Conservation (phyloP, 1,140 invertebrate species). For the Drosophila tsacasi region DNA sequence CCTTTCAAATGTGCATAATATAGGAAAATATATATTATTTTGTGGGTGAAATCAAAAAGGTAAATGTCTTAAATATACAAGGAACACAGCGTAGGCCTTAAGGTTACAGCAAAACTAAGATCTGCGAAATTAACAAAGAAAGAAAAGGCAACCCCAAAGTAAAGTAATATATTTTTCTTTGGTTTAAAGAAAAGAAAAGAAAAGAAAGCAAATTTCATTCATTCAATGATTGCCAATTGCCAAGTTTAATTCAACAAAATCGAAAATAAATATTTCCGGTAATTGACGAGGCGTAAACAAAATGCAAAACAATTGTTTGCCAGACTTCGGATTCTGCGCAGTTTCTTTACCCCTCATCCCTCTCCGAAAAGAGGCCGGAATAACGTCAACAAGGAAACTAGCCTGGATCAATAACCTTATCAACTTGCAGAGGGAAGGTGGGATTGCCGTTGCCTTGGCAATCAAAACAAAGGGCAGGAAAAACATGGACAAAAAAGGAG, state of each 20-base stretch:
- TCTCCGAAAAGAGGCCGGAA: constrained; percentile 12
- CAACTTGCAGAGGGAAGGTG: constrained; percentile 6
- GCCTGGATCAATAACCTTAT: constrained; percentile 73
- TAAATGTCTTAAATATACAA: constrained; percentile 20
- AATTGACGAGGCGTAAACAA: constrained; percentile 40
- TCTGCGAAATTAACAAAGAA: not conserved
- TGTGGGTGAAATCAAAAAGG: constrained; percentile 25
- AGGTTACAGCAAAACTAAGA: not conserved
- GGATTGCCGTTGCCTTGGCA: constrained; percentile 48
- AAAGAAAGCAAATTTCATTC: constrained; percentile 10
- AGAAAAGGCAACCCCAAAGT: not conserved
- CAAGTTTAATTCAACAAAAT: constrained; percentile 34
- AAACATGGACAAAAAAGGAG: constrained; percentile 4
- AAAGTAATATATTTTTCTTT: not conserved
- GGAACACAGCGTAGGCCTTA: not conserved
- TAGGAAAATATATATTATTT: constrained; percentile 6
- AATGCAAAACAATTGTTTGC: constrained; percentile 53
- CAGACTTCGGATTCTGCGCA: constrained; percentile 67
- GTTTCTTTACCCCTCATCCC: constrained; percentile 9
- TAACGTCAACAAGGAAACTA: constrained; percentile 72
- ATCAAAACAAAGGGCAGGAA: constrained; percentile 34
- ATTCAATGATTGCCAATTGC: constrained; percentile 22
- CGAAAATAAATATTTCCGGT: constrained; percentile 37
- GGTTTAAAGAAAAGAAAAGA: not conserved
- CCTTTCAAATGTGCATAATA: constrained; percentile 17